Conservation (phyloP, 2,797 vertebrate genomes). For the Lates japonicus region DNA sequence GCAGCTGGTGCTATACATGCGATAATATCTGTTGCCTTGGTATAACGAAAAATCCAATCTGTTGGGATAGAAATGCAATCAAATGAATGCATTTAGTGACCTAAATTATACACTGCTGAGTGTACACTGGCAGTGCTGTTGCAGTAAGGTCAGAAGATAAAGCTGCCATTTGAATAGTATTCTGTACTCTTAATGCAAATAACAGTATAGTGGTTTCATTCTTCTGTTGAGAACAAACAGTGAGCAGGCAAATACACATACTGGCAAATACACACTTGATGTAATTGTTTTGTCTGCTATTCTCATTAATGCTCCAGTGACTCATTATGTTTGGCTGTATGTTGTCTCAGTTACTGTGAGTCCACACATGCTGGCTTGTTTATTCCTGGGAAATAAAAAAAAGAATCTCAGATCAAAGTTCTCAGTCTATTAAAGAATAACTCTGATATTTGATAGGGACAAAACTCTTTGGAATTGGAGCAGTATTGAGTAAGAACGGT, state of each 20-base stretch:
- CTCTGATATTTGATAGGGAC: too few species aligned
- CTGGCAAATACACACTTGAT: not conserved
- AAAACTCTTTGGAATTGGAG: too few species aligned
- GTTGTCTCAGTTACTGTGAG: not conserved
- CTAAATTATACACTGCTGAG: not conserved
- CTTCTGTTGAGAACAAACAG: not conserved
- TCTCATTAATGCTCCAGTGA: not conserved
- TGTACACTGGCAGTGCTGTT: too few species aligned
- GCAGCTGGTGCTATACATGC: too few species aligned
- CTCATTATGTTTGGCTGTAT: not conserved
- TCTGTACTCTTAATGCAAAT: too few species aligned
- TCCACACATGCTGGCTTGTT: not conserved
- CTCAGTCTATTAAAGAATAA: too few species aligned
- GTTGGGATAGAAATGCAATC: not conserved
- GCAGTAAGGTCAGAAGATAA: too few species aligned
- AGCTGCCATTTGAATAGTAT: not conserved
- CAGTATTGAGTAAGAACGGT: too few species aligned
- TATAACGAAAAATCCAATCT: too few species aligned
- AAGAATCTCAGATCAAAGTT: not conserved
- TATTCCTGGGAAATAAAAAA: not conserved
- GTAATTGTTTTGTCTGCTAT: not conserved
- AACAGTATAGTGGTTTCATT: too few species aligned
- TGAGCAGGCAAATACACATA: not conserved
- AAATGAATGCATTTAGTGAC: not conserved
- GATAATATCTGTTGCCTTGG: too few species aligned